These are phyloP conservation scores for Drosophila rufa DNA, from an alignment of 1,140 invertebrate genomes.

Conservation along the genomic window DNA sequence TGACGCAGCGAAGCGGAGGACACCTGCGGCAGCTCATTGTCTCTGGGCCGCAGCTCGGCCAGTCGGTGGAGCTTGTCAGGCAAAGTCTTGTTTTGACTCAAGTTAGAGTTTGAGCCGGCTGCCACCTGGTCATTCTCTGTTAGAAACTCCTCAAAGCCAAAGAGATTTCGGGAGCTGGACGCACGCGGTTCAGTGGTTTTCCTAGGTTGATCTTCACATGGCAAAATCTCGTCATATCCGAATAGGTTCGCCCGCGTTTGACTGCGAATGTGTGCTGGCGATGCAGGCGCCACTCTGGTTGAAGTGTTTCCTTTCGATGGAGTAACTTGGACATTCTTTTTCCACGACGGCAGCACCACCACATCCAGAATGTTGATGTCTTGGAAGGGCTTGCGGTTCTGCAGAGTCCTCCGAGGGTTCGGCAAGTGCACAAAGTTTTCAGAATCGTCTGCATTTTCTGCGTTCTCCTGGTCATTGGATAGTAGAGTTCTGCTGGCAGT, in stretches of 20 bases:
- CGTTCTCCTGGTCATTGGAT: slow-evolving; percentile 37
- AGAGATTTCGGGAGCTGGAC: slow-evolving; percentile 34
- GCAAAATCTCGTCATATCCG: slow-evolving; percentile 40
- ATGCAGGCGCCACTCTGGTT: background rate
- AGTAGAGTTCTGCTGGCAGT: background rate
- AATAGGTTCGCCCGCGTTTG: slow-evolving; percentile 42
- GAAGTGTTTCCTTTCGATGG: slow-evolving; percentile 23
- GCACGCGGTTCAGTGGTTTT: background rate
- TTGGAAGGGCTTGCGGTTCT: slow-evolving; percentile 66
- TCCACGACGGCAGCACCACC: slow-evolving; percentile 66
- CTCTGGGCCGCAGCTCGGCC: slow-evolving; percentile 47
- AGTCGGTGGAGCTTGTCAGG: slow-evolving; percentile 61
- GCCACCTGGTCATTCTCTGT: slow-evolving; percentile 13
- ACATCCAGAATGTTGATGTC: slow-evolving; percentile 78
- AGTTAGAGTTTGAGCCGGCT: too few species aligned
- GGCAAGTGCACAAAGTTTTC: slow-evolving; percentile 68
- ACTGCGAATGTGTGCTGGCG: slow-evolving; percentile 7
- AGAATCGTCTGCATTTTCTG: slow-evolving; percentile 37
- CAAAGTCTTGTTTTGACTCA: slow-evolving; percentile 32
- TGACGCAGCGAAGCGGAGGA: slow-evolving; percentile 13
- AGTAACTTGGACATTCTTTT: slow-evolving; percentile 50
- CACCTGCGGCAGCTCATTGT: slow-evolving; percentile 35
- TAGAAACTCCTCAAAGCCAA: slow-evolving; percentile 68
- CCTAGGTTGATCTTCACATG: background rate
- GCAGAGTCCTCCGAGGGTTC: slow-evolving; percentile 62